Evolutionary conservation across 2,888 invertebrate genomes (phyloP).

Genomic region (Anaspis maculata): DNA sequence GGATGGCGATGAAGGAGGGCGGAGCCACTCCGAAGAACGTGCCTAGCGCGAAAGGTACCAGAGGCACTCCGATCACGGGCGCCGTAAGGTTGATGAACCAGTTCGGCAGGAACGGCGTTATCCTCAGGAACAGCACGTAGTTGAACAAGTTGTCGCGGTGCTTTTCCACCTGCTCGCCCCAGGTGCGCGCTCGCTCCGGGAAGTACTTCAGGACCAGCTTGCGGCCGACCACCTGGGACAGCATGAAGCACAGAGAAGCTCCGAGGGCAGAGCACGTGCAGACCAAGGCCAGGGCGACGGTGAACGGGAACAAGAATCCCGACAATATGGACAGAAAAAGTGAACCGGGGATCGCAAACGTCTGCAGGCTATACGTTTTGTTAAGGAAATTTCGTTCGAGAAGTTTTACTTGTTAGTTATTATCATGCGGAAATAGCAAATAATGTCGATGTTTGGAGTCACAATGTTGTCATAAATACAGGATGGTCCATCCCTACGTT

Average conservation of each 20-base stretch:
- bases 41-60: constrained; percentile 86
- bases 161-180: constrained; percentile 76
- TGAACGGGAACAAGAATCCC: constrained; percentile 93
- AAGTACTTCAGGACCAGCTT: constrained; percentile 79
- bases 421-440: no score
- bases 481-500: no score
- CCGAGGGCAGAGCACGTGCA: constrained; percentile 94
- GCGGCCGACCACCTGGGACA: constrained; percentile 86
- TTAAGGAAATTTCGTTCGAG: constrained; percentile 42
- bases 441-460: no score
- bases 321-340: constrained; percentile 94
- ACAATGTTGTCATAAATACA: no score
- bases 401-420: no score
- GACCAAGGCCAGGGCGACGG: constrained; percentile 76
- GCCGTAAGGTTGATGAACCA: constrained; percentile 98
- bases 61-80: constrained; percentile 92
- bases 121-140: constrained; percentile 93
- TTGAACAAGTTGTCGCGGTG: constrained; percentile 86
- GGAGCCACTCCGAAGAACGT: constrained; percentile 96
- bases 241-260: constrained; percentile 88
- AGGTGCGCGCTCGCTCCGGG: constrained; percentile 76
- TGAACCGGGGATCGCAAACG: constrained; percentile 99
- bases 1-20: constrained; percentile 94
- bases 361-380: constrained; percentile 72
- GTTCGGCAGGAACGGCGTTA: constrained; percentile 96